These are phyloP conservation scores for Calosoma granatense DNA, from an alignment of 1,140 invertebrate genomes.

Conservation along the genomic window DNA sequence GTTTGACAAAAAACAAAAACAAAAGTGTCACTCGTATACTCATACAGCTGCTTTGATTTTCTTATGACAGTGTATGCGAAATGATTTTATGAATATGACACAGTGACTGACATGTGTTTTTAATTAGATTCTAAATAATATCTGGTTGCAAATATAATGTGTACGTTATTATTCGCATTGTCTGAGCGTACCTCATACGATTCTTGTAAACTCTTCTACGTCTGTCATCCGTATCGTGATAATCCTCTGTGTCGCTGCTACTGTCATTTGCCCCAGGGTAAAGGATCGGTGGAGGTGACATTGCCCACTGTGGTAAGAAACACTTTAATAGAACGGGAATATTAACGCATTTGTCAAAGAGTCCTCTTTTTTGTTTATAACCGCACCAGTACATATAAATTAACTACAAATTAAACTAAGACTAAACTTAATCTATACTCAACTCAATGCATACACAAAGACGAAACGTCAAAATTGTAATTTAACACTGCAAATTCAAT, in stretches of 20 bases:
- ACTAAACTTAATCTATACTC: background rate
- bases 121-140: too few relatives aligned
- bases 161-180: too few relatives aligned
- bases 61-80: too few relatives aligned
- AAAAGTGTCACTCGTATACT: too few relatives aligned
- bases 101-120: too few relatives aligned
- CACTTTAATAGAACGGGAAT: constrained; percentile 30
- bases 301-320: constrained; percentile 27
- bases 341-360: constrained; percentile 22
- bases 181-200: constrained; percentile 50
- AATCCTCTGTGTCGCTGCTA: constrained; percentile 63
- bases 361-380: constrained; percentile 18
- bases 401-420: background rate
- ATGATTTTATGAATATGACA: too few relatives aligned
- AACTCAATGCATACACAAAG: background rate
- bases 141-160: too few relatives aligned
- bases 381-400: constrained; percentile 25
- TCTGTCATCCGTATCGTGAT: constrained; percentile 50
- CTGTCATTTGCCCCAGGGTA: constrained; percentile 39
- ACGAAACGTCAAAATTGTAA: background rate
- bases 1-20: too few relatives aligned
- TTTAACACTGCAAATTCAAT: background rate
- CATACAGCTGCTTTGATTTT: too few relatives aligned
- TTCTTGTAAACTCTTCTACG: constrained; percentile 54
- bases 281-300: constrained; percentile 25